phyloP scores from a whole-genome alignment of 2,113 vertebrate genomes.

The Bubo scandiacus region DNA sequence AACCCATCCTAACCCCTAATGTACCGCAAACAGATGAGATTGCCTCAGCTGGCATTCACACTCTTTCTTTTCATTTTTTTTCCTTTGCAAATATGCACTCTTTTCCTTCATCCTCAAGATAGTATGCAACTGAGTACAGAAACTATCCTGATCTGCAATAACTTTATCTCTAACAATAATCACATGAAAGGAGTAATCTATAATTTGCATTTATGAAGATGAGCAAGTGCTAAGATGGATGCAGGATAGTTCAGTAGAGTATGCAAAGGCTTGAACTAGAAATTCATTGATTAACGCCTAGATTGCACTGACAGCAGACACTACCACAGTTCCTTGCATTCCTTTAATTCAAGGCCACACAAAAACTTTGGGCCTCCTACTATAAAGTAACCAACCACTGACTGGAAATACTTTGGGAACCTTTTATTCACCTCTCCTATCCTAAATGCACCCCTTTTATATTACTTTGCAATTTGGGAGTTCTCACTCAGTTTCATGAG shows the following conservation, averaged over 20 bases:
- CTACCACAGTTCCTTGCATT: background rate
- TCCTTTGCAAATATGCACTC: background rate
- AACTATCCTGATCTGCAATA: background rate
- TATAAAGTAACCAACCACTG: background rate
- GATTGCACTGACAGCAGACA: background rate
- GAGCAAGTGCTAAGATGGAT: background rate
- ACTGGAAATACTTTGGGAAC: background rate
- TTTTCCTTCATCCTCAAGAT: background rate
- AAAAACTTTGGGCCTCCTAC: background rate
- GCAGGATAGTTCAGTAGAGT: background rate
- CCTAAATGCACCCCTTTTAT: background rate
- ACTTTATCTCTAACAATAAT: background rate
- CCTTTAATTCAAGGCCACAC: background rate
- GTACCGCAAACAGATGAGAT: background rate
- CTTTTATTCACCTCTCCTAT: background rate
- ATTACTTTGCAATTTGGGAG: background rate
- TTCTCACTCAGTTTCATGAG: background rate
- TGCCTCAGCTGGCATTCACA: background rate
- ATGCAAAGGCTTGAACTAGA: background rate
- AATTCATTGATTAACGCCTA: background rate
- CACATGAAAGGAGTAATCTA: background rate
- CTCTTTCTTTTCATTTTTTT: background rate
- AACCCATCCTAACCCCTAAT: background rate
- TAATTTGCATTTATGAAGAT: background rate
- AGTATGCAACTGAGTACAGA: background rate